Evolutionary conservation across 2,113 vertebrate species (phyloP), one percentile per base, ranked within the genome.

Genomic region (Forbesichthys agassizii): DNA sequence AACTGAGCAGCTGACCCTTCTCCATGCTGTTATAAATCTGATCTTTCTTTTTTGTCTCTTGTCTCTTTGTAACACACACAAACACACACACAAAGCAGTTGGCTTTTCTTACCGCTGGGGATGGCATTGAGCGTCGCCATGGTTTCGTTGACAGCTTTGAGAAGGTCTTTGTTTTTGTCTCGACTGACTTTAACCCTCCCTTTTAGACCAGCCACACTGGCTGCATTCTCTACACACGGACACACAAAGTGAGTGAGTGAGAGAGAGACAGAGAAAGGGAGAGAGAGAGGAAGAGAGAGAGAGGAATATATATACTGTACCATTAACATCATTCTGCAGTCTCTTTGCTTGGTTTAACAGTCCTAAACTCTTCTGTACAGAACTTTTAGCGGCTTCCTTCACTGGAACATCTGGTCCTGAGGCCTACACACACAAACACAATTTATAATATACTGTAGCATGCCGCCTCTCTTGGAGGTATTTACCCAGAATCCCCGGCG

Each of bases 71-170:
- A 27, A 63, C 64, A 36, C 66, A 46, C 63, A 11, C 48, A 12
- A 36, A 66, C 48, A 70, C 64, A 47, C 52, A 76, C 16, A 57
- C 13, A 20, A 46, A 52, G 53, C 67, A 14, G 56, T 62, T 33
- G 20, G 72, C 57, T 47, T 66, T 60, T 55, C 79, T 1, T 93
- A 99, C 98, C 96, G 0, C 93, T 95, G 67, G 97, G 95, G 84
- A 99, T 94, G 52, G 93, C 88, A 66, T 90, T 88, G 71, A 99
- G 90, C 61, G 93, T 96, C 75, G 88, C 94, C 82, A 96, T 78
- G 69, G 94, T 96, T 85, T 95, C 93, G 65, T 98, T 98, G 87
- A 98, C 82, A 69, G 89, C 84, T 88, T 77, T 93, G 76, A 94
- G 84, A 75, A 99, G 88, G 72, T 93, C 85, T 69, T 90, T 91